These are phyloP conservation scores for Acinonyx jubatus DNA, from an alignment of 2,113 vertebrate genomes.

Conservation along the genomic window DNA sequence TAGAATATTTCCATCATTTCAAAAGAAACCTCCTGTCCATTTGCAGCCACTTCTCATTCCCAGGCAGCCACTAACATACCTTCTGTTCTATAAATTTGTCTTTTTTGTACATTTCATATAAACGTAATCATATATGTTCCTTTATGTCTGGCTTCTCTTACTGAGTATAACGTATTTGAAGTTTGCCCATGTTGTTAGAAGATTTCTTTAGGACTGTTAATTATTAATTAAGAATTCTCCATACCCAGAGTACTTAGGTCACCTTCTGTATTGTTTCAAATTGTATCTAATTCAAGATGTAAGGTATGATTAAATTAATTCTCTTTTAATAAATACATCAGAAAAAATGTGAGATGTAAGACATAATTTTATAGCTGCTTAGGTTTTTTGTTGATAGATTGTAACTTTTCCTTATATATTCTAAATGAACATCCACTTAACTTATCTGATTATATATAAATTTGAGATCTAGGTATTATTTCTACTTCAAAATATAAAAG, in stretches of 20 bases:
- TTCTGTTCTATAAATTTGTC: not conserved
- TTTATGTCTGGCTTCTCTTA: constrained; percentile 10
- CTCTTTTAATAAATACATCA: not conserved
- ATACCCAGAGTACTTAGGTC: not conserved
- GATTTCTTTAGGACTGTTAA: not conserved
- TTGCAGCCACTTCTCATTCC: not conserved
- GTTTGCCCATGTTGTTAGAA: not conserved
- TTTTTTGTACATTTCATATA: constrained; percentile 2
- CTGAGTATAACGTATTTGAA: not conserved
- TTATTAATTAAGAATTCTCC: constrained; percentile 26
- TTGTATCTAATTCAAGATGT: constrained; percentile 4
- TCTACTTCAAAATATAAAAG: constrained; percentile 41
- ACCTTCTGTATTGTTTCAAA: not conserved
- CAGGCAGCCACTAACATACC: not conserved
- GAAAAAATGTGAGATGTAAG: not conserved
- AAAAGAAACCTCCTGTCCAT: not conserved
- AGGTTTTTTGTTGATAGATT: not conserved
- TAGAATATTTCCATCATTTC: not conserved
- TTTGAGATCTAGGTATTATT: not conserved
- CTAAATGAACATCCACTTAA: not conserved
- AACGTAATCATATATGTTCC: not conserved
- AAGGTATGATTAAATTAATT: not conserved
- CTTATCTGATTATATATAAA: not conserved
- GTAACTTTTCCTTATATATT: not conserved
- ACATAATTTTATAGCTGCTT: not conserved